Percentiles rank a stretch among this genome's conserved stretches.
These are phyloP conservation scores for Coturnix japonica DNA, from an alignment of 2,113 vertebrate genomes.

Conservation along the genomic window DNA sequence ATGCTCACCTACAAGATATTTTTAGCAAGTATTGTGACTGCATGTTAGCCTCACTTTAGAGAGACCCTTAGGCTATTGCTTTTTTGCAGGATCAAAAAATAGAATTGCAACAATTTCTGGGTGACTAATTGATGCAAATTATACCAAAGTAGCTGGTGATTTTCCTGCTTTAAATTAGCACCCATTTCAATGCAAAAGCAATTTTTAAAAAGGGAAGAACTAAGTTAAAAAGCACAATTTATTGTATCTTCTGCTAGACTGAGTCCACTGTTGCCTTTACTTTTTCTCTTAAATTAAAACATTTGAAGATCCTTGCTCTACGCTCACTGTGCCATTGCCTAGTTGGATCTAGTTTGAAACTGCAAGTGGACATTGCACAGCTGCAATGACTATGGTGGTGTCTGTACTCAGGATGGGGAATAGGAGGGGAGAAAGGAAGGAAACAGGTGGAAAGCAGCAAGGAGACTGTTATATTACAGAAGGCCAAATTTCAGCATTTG, in stretches of 20 bases:
- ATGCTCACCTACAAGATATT: background rate
- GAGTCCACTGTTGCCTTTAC: background rate
- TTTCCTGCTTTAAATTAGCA: conserved; percentile 32
- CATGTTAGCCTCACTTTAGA: background rate
- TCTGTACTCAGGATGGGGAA: background rate
- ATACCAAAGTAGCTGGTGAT: background rate
- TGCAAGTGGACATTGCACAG: background rate
- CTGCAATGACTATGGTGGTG: background rate
- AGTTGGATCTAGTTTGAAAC: background rate
- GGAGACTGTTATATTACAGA: background rate
- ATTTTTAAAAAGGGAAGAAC: background rate
- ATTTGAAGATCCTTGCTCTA: background rate
- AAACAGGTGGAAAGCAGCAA: background rate
- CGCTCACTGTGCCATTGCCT: background rate
- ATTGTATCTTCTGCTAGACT: background rate
- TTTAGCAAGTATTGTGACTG: conserved; percentile 1
- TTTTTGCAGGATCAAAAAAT: conserved; percentile 23
- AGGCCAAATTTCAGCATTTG: background rate
- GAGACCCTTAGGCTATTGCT: conserved; percentile 8
- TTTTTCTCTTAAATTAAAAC: conserved; percentile 4
- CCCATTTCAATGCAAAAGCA: background rate
- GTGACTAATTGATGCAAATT: conserved; percentile 58
- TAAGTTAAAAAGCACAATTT: background rate
- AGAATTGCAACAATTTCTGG: conserved; percentile 29
- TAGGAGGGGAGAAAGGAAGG: background rate